A percentile compares a stretch with the other conserved stretches of the same genome.
Evolutionary conservation across 2,797 vertebrate species (phyloP).

Genomic region (Alcedo atthis): DNA sequence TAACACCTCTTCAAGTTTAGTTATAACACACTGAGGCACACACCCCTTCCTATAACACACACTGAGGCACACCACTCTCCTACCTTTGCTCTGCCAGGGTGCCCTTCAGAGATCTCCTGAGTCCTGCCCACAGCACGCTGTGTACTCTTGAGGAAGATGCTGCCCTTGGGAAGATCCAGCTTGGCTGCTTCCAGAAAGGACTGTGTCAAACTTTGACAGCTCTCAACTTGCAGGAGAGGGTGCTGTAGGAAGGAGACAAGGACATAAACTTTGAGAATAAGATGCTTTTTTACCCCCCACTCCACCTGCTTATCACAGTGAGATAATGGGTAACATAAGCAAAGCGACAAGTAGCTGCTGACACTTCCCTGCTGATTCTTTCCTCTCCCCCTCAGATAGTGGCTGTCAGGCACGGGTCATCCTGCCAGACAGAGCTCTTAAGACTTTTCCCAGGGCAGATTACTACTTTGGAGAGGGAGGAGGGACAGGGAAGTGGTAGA

Average conservation of each 20-base stretch:
- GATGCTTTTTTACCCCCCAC: neutral
- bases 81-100: neutral
- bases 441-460: neutral
- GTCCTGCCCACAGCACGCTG: neutral
- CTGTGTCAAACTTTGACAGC: neutral
- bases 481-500: neutral
- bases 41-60: no score
- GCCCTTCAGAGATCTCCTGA: neutral
- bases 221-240: neutral
- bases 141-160: neutral
- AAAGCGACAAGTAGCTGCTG: constrained; percentile 16
- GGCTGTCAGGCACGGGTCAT: neutral
- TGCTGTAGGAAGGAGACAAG: neutral
- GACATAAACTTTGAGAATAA: neutral
- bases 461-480: neutral
- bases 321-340: constrained; percentile 10
- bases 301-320: neutral
- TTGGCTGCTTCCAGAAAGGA: neutral
- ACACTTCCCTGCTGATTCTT: constrained; percentile 26
- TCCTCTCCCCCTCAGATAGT: neutral
- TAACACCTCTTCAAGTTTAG: neutral
- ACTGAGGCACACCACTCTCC: neutral
- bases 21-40: neutral
- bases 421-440: neutral
- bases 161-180: neutral